These are phyloP conservation scores for Natator depressus DNA, from an alignment of 2,113 vertebrate species.

Conservation along the genomic window DNA sequence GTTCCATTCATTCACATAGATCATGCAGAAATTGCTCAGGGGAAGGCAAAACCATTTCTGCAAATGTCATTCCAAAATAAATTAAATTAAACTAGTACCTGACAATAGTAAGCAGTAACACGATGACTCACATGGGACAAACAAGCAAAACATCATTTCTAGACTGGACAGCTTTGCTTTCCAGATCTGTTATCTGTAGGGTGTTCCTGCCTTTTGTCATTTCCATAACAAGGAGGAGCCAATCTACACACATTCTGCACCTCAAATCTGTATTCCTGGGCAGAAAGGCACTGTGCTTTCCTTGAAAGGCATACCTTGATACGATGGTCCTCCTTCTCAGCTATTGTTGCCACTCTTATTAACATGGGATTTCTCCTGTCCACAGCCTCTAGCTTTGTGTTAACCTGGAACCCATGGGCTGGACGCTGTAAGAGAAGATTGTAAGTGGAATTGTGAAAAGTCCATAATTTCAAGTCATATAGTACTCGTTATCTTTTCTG, in stretches of 20 bases:
- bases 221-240: background rate
- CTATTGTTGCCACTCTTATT: slow-evolving; percentile 85
- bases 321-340: slow-evolving; percentile 81
- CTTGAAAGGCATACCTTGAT: slow-evolving; percentile 79
- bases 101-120: background rate
- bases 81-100: background rate
- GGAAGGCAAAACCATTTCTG: background rate
- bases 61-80: background rate
- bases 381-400: slow-evolving; percentile 86
- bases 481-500: background rate
- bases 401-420: slow-evolving; percentile 83
- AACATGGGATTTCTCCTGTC: slow-evolving; percentile 87
- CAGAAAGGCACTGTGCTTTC: background rate
- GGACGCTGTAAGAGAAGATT: slow-evolving; percentile 77
- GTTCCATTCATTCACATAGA: background rate
- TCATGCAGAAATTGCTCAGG: background rate
- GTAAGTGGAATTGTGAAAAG: background rate
- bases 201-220: background rate
- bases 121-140: slow-evolving; percentile 4
- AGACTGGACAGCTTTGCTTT: background rate
- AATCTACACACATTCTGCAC: accelerated
- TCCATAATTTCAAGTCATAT: background rate
- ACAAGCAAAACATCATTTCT: background rate
- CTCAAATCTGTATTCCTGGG: background rate
- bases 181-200: background rate